Base-by-base conservation (phyloP, 2,888 invertebrate species). In the Saturnia pavonia region DNA sequence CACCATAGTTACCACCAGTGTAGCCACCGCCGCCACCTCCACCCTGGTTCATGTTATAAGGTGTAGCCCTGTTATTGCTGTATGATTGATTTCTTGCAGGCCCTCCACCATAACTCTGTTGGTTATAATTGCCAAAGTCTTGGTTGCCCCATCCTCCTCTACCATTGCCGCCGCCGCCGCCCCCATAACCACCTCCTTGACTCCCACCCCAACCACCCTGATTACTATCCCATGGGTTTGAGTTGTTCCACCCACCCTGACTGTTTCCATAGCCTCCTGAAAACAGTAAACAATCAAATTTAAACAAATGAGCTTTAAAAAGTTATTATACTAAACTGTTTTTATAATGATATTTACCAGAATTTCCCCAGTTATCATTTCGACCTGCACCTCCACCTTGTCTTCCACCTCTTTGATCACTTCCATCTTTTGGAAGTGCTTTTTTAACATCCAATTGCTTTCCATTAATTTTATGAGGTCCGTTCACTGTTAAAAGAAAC, bases 381-480 rank as follows among this genome's bases (percentile, higher is more conserved):
- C 91, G 82, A 65, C 91, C 78, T 88, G 90, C 74, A 82, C 90
- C 85, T 78, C 95, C 85, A 78, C 95, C 85, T 86, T 88, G 88
- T 74, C 95, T 91, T 65, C 95, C 94, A 73, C 94, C 91, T 73
- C 95, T 90, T 65, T 94, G 94, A 8, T 95, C 94, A 60, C 95
- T 94, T 45, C 95, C 95, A 78, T 97, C 96, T 87, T 98, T 98
- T 71, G 98, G 97, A 60, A 98, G 91, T 9, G 99, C 99, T 92
- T 99, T 99, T 86, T 99, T 99, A 0, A 98, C 98, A 91, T 99
- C 98, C 45, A 98, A 95, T 81, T 96, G 96, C 85, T 98, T 98
- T 1, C 97, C 97, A 83, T 97, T 96, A 65, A 99, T 96, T 80
- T 96, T 96, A 84, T 98, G 98, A 77, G 96, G 96, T 72, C 96